phyloP scores from a whole-genome alignment of 2,113 vertebrate genomes.

The Sakesphorus luctuosus region DNA sequence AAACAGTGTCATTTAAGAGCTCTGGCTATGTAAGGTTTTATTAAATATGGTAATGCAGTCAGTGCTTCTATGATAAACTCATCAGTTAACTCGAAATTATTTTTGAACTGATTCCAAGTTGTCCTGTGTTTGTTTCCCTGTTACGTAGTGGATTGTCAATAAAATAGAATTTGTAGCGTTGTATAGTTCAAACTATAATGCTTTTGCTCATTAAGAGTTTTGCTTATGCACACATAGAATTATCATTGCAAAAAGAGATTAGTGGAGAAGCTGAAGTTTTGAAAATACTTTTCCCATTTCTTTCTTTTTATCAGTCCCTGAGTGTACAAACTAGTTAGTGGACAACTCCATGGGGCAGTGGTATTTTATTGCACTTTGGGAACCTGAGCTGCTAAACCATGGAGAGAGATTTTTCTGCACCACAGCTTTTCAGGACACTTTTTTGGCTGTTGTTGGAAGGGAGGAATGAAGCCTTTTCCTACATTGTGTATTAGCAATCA shows the following conservation, averaged over 20 bases:
- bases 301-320: background rate
- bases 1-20: background rate
- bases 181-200: background rate
- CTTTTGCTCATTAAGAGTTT: background rate
- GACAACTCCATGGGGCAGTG: background rate
- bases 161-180: background rate
- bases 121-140: background rate
- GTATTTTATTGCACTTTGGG: background rate
- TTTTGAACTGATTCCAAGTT: background rate
- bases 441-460: background rate
- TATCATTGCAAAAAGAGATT: background rate
- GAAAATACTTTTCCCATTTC: background rate
- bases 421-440: background rate
- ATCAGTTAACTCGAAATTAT: background rate
- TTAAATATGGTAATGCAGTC: background rate
- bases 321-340: background rate
- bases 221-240: background rate
- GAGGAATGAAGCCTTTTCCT: background rate
- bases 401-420: background rate
- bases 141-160: background rate
- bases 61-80: background rate
- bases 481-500: background rate
- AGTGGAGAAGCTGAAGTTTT: background rate
- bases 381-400: background rate
- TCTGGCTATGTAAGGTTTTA: background rate